Evolutionary conservation across 1,140 invertebrate species (phyloP).

Genomic region (Aphaenogaster floridana): DNA sequence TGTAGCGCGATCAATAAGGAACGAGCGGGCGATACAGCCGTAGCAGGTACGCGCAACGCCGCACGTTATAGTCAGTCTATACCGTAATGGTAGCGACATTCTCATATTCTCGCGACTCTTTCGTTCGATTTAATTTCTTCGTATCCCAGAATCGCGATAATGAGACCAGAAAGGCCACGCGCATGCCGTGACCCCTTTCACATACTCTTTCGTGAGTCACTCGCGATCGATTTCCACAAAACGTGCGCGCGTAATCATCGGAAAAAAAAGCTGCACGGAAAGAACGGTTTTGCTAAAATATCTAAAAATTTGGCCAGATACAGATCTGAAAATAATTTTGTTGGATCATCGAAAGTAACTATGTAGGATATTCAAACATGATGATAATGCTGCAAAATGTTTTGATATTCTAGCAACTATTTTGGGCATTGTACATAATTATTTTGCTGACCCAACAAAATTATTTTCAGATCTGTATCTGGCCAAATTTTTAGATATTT

Average conservation of each 20-base stretch:
- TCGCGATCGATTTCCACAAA: conserved; percentile 16
- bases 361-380: too few species aligned
- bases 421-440: too few species aligned
- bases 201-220: conserved; percentile 23
- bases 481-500: too few species aligned
- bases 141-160: conserved; percentile 42
- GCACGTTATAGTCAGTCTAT: background rate
- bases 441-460: too few species aligned
- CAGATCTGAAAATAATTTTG: too few species aligned
- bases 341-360: too few species aligned
- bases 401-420: too few species aligned
- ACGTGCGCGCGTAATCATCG: background rate
- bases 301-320: too few species aligned
- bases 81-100: conserved; percentile 3
- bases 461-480: too few species aligned
- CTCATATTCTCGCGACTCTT: conserved; percentile 36
- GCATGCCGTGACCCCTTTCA: background rate
- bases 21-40: conserved; percentile 14
- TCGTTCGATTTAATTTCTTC: conserved; percentile 77
- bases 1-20: conserved; percentile 53
- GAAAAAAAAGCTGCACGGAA: background rate
- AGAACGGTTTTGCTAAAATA: too few species aligned
- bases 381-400: too few species aligned
- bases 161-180: background rate
- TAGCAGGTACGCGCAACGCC: conserved; percentile 7